Conservation (phyloP, 1,140 invertebrate genomes). For the Varroa destructor region DNA sequence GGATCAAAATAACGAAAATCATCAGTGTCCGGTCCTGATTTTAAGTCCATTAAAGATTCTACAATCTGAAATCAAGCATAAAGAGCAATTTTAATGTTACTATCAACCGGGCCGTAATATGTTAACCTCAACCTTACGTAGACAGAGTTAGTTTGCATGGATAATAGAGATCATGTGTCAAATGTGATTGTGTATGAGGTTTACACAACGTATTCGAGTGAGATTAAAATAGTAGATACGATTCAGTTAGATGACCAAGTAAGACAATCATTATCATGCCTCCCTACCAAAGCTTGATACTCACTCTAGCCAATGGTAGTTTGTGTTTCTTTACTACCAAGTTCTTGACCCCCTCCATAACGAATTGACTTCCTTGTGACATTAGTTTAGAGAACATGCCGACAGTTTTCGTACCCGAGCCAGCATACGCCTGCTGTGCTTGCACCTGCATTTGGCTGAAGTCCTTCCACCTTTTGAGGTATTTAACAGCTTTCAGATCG, state of each 20-base stretch:
- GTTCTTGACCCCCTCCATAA: slow-evolving; percentile 99
- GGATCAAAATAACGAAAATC: slow-evolving; percentile 85
- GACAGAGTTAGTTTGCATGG: neutral
- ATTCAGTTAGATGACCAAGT: neutral
- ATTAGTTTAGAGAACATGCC: slow-evolving; percentile 97
- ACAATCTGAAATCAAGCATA: slow-evolving; percentile 63
- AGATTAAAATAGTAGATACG: slow-evolving; percentile 31
- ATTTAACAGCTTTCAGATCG: slow-evolving; percentile 64
- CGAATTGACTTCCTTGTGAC: slow-evolving; percentile 89
- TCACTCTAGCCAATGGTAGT: slow-evolving; percentile 43
- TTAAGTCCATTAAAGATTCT: slow-evolving; percentile 76
- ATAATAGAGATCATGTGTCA: neutral
- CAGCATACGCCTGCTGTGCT: slow-evolving; percentile 51
- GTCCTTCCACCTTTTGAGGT: slow-evolving; percentile 72
- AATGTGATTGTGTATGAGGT: too few species aligned
- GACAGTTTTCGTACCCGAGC: slow-evolving; percentile 89
- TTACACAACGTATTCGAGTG: neutral
- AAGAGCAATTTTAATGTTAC: slow-evolving; percentile 20
- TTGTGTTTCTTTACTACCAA: slow-evolving; percentile 86
- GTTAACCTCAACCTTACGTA: neutral
- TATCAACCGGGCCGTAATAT: neutral
- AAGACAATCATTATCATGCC: neutral
- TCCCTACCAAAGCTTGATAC: slow-evolving; percentile 38
- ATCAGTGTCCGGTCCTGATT: slow-evolving; percentile 59
- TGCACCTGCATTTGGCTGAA: slow-evolving; percentile 31